These are phyloP conservation scores for Rhizomys pruinosus DNA, from an alignment of 2,113 vertebrate species.

Conservation along the genomic window DNA sequence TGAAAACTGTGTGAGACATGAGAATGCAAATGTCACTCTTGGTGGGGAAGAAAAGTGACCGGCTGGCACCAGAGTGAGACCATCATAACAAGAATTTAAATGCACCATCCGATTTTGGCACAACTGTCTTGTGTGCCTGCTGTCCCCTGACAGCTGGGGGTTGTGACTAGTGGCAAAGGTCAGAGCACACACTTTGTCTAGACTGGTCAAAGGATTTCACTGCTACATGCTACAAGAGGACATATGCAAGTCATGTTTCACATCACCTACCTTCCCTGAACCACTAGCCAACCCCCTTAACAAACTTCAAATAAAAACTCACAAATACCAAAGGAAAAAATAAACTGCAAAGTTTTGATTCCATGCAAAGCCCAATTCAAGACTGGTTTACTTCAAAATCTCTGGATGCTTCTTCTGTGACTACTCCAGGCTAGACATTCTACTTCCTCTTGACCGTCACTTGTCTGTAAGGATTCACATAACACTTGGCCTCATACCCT, in stretches of 20 bases:
- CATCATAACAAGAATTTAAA: not conserved
- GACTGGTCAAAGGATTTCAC: conserved; percentile 27
- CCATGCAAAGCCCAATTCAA: not conserved
- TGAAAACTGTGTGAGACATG: not conserved
- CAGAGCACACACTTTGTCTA: conserved; percentile 24
- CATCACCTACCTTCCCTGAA: conserved; percentile 50
- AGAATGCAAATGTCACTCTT: not conserved
- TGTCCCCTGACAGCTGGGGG: conserved; percentile 18
- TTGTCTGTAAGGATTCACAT: not conserved
- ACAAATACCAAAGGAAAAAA: not conserved
- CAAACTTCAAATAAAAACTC: conserved; percentile 18
- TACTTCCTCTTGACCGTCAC: not conserved
- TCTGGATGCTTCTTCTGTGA: not conserved
- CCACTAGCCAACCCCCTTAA: conserved; percentile 50
- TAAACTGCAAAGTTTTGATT: not conserved
- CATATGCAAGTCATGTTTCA: not conserved
- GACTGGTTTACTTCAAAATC: not conserved
- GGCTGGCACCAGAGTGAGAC: not conserved
- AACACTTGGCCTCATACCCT: not conserved
- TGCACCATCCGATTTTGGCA: not conserved
- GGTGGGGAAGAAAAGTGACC: not conserved
- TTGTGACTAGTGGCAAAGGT: not conserved
- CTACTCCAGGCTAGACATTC: not conserved
- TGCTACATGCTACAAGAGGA: not conserved
- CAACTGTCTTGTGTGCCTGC: conserved; percentile 6